Evolutionary conservation across 2,797 vertebrate species (phyloP), one percentile per base, ranked within the genome.

Genomic region (Meriones psammophilus): DNA sequence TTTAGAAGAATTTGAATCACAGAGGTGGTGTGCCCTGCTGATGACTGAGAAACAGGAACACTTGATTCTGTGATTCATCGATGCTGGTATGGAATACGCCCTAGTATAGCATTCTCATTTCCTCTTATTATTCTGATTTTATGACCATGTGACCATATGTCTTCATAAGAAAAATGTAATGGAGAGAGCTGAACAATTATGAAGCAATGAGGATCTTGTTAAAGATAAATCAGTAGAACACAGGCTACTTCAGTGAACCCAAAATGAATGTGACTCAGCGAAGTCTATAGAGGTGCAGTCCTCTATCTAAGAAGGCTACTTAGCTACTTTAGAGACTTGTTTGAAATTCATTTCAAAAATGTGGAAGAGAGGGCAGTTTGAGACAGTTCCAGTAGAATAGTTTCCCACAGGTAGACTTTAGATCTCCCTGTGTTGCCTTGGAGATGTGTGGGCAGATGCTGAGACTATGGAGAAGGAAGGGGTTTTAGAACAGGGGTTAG

Each of bases 201-300:
- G 68, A 88, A 93, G 76, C 79, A 95, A 96, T 92, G 92, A 96
- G 89, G 81, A 83, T 79, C 90, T 94, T 96, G 68, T 95, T 77
- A 95, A 96, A 91, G 13, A 78, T 50, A 81, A 60, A 62, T 18
- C 14, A 58, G 56, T 58, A 58, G 17, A 58, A 58, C 56, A 58
- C 56, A 58, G 56, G 56, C 56, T 42, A 66, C 12, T 3, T 89
- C 86, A 92, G 89, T 50, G 39, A 79, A 73, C 50, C 13, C 30
- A 26, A 68, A 79, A 46, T 73, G 60, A 77, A 73, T 79, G 14
- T 8, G 85, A 94, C 56, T 88, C 85, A 69, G 33, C 54, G 85
- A 66, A 89, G 80, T 87, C 64, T 86, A 64, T 74, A 94, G 88
- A 77, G 90, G 92, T 26, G 4, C 60, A 58, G 50, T 89, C 14